Evolutionary conservation across 2,113 vertebrate species (phyloP).

Genomic region (Pedionomus torquatus): DNA sequence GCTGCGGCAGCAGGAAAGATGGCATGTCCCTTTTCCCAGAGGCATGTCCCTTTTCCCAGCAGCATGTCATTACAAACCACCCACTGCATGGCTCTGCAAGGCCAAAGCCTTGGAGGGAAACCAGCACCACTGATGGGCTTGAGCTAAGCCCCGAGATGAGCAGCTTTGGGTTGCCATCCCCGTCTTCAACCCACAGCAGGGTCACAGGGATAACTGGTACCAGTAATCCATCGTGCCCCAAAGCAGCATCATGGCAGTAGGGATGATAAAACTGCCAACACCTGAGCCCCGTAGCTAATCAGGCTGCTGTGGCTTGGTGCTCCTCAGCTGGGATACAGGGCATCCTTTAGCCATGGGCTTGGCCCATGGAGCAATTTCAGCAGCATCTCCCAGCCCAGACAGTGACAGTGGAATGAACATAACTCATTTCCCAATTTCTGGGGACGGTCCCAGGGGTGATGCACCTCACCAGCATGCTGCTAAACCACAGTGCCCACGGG

Average conservation of each 20-base stretch:
- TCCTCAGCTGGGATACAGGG: neutral
- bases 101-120: rapidly evolving
- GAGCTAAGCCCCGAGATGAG: neutral
- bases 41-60: neutral
- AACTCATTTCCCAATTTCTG: neutral
- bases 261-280: rapidly evolving
- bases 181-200: neutral
- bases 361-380: neutral
- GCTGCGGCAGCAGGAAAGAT: neutral
- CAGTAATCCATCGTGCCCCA: neutral
- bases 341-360: neutral
- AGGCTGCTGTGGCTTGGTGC: neutral
- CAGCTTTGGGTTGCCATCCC: rapidly evolving
- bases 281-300: neutral
- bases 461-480: neutral
- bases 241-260: rapidly evolving
- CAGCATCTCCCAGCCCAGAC: neutral
- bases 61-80: neutral
- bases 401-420: neutral
- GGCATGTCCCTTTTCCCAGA: neutral
- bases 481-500: neutral
- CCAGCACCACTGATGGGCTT: neutral
- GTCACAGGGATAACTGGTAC: neutral
- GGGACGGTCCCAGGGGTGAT: neutral
- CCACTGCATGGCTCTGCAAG: neutral